Percentiles rank a stretch among this genome's conserved stretches.
These are phyloP conservation scores for Myrmecophaga tridactyla DNA, from an alignment of 2,113 vertebrate genomes.

Conservation along the genomic window DNA sequence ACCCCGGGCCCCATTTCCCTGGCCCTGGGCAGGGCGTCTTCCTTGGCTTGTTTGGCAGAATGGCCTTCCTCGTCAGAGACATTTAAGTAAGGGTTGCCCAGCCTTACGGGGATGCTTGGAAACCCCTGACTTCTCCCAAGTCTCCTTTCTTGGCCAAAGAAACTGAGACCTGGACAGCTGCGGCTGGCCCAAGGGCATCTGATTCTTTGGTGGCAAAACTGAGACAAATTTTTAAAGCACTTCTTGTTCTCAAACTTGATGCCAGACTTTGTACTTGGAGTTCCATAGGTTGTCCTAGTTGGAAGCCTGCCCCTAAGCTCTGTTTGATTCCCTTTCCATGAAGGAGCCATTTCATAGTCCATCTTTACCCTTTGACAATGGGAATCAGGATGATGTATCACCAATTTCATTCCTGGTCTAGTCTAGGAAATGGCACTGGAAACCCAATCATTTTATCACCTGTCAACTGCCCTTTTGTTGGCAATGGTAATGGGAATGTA, in stretches of 20 bases:
- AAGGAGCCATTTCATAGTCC: background rate
- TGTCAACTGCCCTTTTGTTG: fast-evolving
- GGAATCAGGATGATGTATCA: too few relatives aligned
- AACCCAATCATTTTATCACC: fast-evolving
- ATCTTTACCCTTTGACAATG: background rate
- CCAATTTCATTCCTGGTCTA: fast-evolving
- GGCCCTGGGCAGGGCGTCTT: background rate
- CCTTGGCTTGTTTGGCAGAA: background rate
- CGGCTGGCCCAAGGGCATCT: background rate
- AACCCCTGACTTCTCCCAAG: fast-evolving
- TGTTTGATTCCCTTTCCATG: background rate
- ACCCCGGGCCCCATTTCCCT: fast-evolving
- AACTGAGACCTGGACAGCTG: too few relatives aligned
- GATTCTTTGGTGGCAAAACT: background rate
- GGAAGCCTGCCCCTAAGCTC: background rate
- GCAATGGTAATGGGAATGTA: background rate
- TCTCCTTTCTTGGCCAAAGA: background rate
- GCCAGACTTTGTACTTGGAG: fast-evolving
- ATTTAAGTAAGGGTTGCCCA: background rate
- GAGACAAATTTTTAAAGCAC: background rate
- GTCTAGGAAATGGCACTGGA: background rate
- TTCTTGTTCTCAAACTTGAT: background rate
- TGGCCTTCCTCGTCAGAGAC: too few relatives aligned
- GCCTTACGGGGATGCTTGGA: background rate
- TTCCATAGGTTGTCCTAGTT: fast-evolving